These are phyloP conservation scores for Plestiodon gilberti DNA, from an alignment of 2,113 vertebrate species.

Conservation along the genomic window DNA sequence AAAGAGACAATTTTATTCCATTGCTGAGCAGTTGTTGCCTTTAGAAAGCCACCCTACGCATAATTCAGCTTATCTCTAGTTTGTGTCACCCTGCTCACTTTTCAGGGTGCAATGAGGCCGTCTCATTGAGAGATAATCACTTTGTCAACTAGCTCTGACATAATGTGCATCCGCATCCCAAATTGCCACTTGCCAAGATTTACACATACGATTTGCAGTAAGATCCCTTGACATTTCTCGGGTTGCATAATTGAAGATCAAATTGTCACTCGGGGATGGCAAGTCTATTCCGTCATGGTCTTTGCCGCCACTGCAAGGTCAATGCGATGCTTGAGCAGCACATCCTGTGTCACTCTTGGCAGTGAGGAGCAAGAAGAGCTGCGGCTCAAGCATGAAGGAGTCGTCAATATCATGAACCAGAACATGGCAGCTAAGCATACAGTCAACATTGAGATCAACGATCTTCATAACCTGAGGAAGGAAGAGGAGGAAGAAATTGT, in stretches of 20 bases:
- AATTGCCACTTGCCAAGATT: too few relatives aligned
- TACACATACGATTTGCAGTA: too few relatives aligned
- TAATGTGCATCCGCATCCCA: too few relatives aligned
- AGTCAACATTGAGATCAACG: conserved; percentile 56
- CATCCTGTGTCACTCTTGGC: not conserved
- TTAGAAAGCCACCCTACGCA: too few relatives aligned
- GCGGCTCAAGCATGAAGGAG: conserved; percentile 28
- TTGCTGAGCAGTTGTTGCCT: too few relatives aligned
- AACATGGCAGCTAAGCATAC: conserved; percentile 64
- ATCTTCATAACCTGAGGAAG: conserved; percentile 58
- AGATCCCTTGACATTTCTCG: not conserved
- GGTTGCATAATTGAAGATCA: not conserved
- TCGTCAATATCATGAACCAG: conserved; percentile 65
- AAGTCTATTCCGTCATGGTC: not conserved
- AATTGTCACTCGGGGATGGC: not conserved
- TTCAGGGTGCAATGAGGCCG: too few relatives aligned
- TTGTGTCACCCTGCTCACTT: too few relatives aligned
- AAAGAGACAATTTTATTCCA: too few relatives aligned
- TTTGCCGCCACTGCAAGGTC: not conserved
- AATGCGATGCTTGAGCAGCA: not conserved
- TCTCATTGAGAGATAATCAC: too few relatives aligned
- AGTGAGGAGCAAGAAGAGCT: conserved; percentile 65
- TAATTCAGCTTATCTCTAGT: too few relatives aligned
- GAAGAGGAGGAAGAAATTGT: conserved; percentile 48
- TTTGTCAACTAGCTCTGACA: too few relatives aligned